Base-by-base conservation (phyloP, 2,888 invertebrate genomes). In the Lochmaea capreae region DNA sequence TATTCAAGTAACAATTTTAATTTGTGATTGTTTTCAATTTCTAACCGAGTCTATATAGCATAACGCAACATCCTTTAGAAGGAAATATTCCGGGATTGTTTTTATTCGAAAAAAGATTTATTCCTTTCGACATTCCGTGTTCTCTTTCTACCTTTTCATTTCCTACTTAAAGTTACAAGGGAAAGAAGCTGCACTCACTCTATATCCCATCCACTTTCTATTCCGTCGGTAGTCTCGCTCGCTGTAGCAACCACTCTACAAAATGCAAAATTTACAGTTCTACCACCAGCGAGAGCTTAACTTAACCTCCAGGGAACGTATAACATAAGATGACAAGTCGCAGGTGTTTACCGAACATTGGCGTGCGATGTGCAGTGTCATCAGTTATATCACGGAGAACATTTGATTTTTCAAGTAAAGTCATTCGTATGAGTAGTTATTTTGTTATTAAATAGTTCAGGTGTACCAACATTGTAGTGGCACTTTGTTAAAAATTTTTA, bases 251-350 rank as follows among this genome's bases (percentile, higher is more conserved):
- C 79, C 80, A 75, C 81, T 82, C 81, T 77, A 81, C 82, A 78
- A 84, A 83, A 84, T 84, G 83, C 83, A 83, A 83, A 84, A 84
- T 84, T 84, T 83, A 84, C 81, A 81, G 78, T 65, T 71, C 43
- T 43, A 57, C 79, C 77, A 72, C 72, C 75, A 73, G 77, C 74
- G 71, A 75, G 76, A 76, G 79, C 78, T 73, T 79, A 83, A 81
- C 81, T 78, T 80, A 82, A 82, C 83, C 83, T 84, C 77, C 71
- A 67, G 83, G 83, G 84, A 82, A 80, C 81, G 83, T 83, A 84
- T 83, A 84, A 85, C 83, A 82, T 79, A 81, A 80, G 83, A 84
- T 83, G 85, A 84, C 84, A 84, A 83, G 85, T 85, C 85, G 85
- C 85, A 86, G 86, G 85, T 86, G 85, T 84, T 84, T 84, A 80